Evolutionary conservation across 2,888 invertebrate species (phyloP), one percentile per base, ranked within the genome.

Genomic region (Nymphalis c-album): DNA sequence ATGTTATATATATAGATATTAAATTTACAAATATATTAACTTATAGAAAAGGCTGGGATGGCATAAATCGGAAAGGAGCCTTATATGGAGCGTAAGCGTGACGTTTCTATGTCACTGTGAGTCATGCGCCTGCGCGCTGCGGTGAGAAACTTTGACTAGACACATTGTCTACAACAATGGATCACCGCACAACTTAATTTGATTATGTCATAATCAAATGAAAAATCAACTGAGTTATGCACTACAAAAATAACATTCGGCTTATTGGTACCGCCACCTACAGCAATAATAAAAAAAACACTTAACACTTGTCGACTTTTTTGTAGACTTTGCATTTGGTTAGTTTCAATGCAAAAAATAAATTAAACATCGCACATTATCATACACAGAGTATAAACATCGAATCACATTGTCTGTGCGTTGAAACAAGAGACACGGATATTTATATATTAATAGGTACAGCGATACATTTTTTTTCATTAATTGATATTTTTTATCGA

Each of bases 141-240:
- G 82, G 80, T 86, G 86, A 83, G 88, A 87, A 86, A 83, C 82
- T 77, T 87, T 81, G 82, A 81, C 85, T 85, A 90, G 89, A 90
- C 90, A 83, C 82, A 87, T 87, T 86, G 88, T 91, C 86, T 88
- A 86, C 85, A 87, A 87, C 87, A 91, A 90, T 88, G 85, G 85
- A 85, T 86, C 85, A 87, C 80, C 79, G 83, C 79, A 82, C 76
- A 80, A 80, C 81, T 85, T 85, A 85, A 87, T 86, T 85, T 83
- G 87, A 90, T 91, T 90, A 89, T 87, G 87, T 87, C 85, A 87
- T 86, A 83, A 80, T 76, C 73, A 76, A 74, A 83, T 81, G 40
- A 89, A 90, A 87, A 88, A 88, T 81, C 73, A 16, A 72, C 75
- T 76, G 77, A 77, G 76, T 77, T 77, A 83, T 78, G 78, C 76